These are phyloP conservation scores for Buathra laborator DNA, from an alignment of 2,888 invertebrate genomes.

Conservation along the genomic window DNA sequence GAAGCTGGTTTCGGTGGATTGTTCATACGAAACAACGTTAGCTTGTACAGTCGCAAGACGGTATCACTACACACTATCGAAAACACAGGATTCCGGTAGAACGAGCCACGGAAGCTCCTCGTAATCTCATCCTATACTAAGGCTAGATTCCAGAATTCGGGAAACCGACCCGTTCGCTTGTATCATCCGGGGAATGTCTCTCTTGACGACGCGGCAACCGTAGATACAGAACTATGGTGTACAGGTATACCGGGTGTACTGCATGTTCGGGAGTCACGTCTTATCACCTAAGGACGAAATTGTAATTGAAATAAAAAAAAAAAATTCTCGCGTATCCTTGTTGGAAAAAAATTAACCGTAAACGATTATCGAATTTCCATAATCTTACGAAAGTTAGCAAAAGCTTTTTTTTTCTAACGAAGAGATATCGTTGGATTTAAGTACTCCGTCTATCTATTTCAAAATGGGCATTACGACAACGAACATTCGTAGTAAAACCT, in stretches of 20 bases:
- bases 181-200: constrained; percentile 1
- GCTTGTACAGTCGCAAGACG: constrained; percentile 12
- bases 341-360: no score
- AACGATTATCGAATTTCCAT: no score
- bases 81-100: constrained; percentile 12
- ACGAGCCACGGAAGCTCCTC: constrained; percentile 24
- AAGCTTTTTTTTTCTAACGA: no score
- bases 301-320: not conserved
- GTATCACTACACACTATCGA: constrained; percentile 1
- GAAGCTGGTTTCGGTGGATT: not conserved
- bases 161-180: not conserved
- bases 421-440: no score
- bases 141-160: constrained; percentile 37
- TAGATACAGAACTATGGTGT: not conserved
- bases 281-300: no score
- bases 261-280: not conserved
- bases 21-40: not conserved
- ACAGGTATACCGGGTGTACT: not conserved
- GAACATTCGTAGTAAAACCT: not conserved
- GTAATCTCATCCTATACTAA: constrained; percentile 15
- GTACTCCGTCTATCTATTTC: not conserved
- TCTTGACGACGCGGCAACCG: not conserved
- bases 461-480: no score
- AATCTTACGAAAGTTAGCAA: no score
- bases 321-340: no score